These are phyloP conservation scores for Mola mola DNA, from an alignment of 2,113 vertebrate genomes.

Conservation along the genomic window DNA sequence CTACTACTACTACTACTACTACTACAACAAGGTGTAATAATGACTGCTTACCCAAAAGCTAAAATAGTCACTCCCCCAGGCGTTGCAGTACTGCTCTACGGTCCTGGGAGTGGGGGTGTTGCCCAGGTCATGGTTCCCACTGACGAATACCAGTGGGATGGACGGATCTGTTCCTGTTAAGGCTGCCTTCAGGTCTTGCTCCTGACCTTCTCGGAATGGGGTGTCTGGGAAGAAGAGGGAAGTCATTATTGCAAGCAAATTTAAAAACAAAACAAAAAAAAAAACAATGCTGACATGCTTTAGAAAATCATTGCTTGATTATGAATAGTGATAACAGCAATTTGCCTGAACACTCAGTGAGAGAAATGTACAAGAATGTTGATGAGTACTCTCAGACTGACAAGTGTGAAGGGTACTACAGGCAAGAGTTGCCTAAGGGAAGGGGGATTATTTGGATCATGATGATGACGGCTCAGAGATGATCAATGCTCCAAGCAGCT, in stretches of 20 bases:
- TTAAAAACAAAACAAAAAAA: background rate
- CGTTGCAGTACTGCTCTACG: constrained; percentile 82
- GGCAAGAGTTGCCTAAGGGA: constrained; percentile 39
- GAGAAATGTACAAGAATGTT: constrained; percentile 3
- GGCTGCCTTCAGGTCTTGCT: constrained; percentile 86
- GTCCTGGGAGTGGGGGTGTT: constrained; percentile 87
- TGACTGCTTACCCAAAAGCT: constrained; percentile 88
- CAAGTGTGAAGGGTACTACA: constrained; percentile 35
- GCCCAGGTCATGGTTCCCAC: constrained; percentile 95
- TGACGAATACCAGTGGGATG: constrained; percentile 92
- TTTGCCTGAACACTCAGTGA: background rate
- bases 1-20: no score
- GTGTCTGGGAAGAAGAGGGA: constrained; percentile 72
- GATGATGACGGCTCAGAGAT: constrained; percentile 51
- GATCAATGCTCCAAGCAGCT: constrained; percentile 58
- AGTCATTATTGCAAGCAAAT: background rate
- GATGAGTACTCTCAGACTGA: constrained; percentile 27
- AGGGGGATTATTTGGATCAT: constrained; percentile 53
- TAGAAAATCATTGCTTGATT: constrained; percentile 10
- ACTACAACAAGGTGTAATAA: no score
- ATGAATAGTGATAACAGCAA: constrained; percentile 8
- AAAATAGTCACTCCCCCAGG: constrained; percentile 97
- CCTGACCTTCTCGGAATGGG: constrained; percentile 86
- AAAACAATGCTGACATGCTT: background rate
- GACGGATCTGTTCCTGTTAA: constrained; percentile 80